Conservation (phyloP, 2,888 invertebrate genomes). For the Eumerus sabulonum region DNA sequence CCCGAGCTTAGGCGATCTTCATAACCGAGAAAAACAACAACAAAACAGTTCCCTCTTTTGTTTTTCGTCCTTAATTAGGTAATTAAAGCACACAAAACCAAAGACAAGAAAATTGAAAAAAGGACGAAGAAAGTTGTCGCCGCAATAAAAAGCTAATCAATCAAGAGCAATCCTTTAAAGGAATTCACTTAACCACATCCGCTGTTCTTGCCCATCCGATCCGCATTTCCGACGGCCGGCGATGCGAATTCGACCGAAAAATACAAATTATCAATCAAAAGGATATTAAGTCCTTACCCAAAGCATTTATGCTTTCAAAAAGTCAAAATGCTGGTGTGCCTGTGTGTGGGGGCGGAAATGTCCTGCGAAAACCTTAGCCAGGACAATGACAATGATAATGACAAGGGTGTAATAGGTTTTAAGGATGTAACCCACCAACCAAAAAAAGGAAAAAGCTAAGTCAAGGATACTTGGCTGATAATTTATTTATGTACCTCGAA, state of each 20-base stretch:
- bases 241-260: conserved; percentile 32
- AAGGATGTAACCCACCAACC: conserved; percentile 18
- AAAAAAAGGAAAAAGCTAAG: neutral
- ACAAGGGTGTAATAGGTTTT: neutral
- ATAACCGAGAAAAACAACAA: too few species aligned
- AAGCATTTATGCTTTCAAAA: too few species aligned
- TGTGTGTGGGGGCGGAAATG: conserved; percentile 25
- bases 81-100: too few species aligned
- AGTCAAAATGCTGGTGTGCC: too few species aligned
- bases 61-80: too few species aligned
- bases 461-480: conserved; percentile 45
- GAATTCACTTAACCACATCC: conserved; percentile 49
- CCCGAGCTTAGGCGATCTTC: too few species aligned
- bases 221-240: conserved; percentile 14
- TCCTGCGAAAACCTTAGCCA: conserved; percentile 15
- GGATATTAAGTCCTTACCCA: conserved; percentile 31
- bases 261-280: conserved; percentile 65
- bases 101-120: neutral
- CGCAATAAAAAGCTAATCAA: conserved; percentile 63
- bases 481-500: conserved; percentile 61
- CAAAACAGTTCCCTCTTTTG: too few species aligned
- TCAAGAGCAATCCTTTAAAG: conserved; percentile 53
- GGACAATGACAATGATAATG: conserved; percentile 10
- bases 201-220: conserved; percentile 12
- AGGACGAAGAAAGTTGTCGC: conserved; percentile 34